Evolutionary conservation across 2,888 invertebrate species (phyloP), one percentile per base, ranked within the genome.

Genomic region (Pogonocherus hispidulus): DNA sequence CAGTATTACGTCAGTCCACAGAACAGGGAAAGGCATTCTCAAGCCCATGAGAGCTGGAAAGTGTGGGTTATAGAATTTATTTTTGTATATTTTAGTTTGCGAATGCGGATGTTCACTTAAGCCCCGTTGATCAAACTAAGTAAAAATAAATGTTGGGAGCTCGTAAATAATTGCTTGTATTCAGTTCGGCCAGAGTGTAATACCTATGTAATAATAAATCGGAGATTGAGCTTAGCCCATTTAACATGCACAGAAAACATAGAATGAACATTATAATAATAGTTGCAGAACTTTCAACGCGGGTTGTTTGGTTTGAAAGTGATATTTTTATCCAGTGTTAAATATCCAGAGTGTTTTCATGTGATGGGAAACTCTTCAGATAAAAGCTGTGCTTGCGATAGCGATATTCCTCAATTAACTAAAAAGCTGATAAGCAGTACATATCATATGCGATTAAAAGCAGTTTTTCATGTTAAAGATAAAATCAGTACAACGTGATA

Each of bases 181-280:
- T 41, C 41, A 11, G 14, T 41, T 16, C n/a, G 11, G 41, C 41
- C 41, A 41, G n/a, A n/a, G n/a, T n/a, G 41, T 41, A 41, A 27
- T n/a, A n/a, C n/a, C n/a, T n/a, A n/a, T n/a, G 14, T 41, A 41
- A 41, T 41, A 41, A 41, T 41, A 41, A 41, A 41, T 41, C 41
- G n/a, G n/a, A n/a, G n/a, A n/a, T n/a, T n/a, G n/a, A 41, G 16
- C 27, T 3, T 8, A 27, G 27, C 27, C n/a, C n/a, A n/a, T n/a
- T n/a, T n/a, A n/a, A n/a, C n/a, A n/a, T n/a, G n/a, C n/a, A n/a
- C n/a, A n/a, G n/a, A n/a, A n/a, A n/a, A n/a, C n/a, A n/a, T n/a
- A n/a, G n/a, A n/a, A n/a, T n/a, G n/a, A n/a, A n/a, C n/a, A n/a
- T n/a, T n/a, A n/a, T n/a, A n/a, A n/a, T n/a, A n/a, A n/a, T n/a